Base-by-base conservation (phyloP, 2,797 vertebrate species). In the Mormyrus hasselquistii region DNA sequence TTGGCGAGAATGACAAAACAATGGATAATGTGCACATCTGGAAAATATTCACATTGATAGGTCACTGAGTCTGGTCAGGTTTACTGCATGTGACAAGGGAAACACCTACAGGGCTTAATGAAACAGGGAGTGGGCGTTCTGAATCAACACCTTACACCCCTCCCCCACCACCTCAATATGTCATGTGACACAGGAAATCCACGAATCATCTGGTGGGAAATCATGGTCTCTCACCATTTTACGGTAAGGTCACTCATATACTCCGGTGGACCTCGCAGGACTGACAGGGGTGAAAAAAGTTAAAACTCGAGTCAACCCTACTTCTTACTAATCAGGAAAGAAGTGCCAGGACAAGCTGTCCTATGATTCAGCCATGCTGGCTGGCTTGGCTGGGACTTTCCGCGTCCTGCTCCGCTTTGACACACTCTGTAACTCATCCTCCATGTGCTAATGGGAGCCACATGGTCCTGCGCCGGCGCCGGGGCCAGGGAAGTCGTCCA, bases 331-430 rank as follows among this genome's bases (percentile, higher is more conserved):
- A 79, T 79, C 73, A 19, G 10, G 19, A 2, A 19, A 9, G 9
- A 3, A 41, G 5, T 79, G 73, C 38, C 2, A 44, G 73, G 19
- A 44, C 16, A 38, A 44, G 41, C 16, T n/a, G 73, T 79, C 38
- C 73, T n/a, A 55, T 88, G 88, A 88, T 55, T 88, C 53, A 88
- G 79, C 55, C n/a, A 55, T 14, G 38, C 6, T 25, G 88, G 88
- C 79, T 19, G 82, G 6, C 22, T 47, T 25, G 3, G 41, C 25
- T 25, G 88, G 88, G 88, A 65, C 55, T 88, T 88, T 88, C 88
- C 55, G 14, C n/a, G 14, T 53, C 12, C 8, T 34, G n/a, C 34
- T n/a, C 55, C 22, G 7, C 76, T 53, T 55, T 84, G 49, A 38
- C 38, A 25, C 29, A 55, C n/a, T 83, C 50, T 2, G 50, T 76